Percentiles rank a stretch among this genome's conserved stretches.
phyloP scores from a whole-genome alignment of 2,888 invertebrate genomes.

The Caenorhabditis macrosperma region DNA sequence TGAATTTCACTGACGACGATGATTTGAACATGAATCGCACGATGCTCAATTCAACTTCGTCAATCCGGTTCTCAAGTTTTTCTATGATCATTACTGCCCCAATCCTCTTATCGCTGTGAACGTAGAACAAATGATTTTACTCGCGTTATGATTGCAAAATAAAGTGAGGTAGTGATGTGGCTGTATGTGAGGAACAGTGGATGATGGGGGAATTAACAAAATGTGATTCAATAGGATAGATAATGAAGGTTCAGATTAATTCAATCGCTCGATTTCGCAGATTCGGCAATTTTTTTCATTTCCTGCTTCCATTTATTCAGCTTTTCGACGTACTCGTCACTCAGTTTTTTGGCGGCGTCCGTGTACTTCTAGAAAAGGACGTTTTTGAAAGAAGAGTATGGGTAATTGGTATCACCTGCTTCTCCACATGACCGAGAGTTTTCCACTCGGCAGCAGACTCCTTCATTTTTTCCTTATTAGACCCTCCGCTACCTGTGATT shows the following conservation, averaged over 20 bases:
- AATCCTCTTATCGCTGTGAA: background rate
- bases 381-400: background rate
- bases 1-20: constrained; percentile 26
- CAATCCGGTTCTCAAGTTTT: background rate
- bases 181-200: too few species aligned
- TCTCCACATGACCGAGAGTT: constrained; percentile 13
- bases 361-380: constrained; percentile 27
- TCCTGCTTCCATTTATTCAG: constrained; percentile 39
- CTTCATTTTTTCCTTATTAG: constrained; percentile 21
- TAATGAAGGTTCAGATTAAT: too few species aligned
- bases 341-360: constrained; percentile 32
- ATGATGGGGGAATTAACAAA: too few species aligned
- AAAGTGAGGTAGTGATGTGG: too few species aligned
- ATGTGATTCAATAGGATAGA: too few species aligned
- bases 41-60: background rate
- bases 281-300: background rate
- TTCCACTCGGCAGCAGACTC: constrained; percentile 39
- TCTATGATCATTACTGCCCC: background rate
- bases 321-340: constrained; percentile 16
- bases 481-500: constrained; percentile 3
- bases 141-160: constrained; percentile 10
- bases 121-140: background rate
- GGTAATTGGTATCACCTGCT: constrained; percentile 15
- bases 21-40: background rate
- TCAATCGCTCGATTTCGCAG: too few species aligned